A percentile compares a stretch with the other conserved stretches of the same genome.
phyloP scores from a whole-genome alignment of 2,888 invertebrate genomes.

The Acrobasis suavella region DNA sequence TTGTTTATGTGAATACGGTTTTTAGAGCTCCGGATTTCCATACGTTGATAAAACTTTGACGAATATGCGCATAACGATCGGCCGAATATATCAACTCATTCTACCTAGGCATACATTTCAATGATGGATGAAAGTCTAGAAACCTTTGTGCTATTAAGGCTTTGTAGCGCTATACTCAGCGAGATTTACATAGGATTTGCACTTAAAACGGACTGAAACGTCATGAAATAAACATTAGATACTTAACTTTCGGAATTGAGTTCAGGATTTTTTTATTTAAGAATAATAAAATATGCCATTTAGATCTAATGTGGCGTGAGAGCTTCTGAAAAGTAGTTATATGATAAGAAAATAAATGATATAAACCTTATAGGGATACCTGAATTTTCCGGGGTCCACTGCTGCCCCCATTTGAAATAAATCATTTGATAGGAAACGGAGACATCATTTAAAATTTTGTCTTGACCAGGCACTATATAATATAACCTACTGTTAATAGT shows the following conservation, averaged over 20 bases:
- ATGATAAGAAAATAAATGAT: not conserved
- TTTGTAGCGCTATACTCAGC: conserved; percentile 16
- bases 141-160: conserved; percentile 16
- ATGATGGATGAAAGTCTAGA: conserved; percentile 21
- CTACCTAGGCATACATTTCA: conserved; percentile 4
- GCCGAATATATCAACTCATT: not conserved
- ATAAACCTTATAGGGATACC: no score
- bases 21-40: not conserved
- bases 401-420: no score
- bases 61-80: not conserved
- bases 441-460: no score
- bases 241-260: conserved; percentile 16
- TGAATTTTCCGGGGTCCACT: no score
- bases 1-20: not conserved
- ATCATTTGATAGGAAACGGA: no score
- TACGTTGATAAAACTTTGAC: not conserved
- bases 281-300: not conserved
- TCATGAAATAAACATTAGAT: conserved; percentile 23
- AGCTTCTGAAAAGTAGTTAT: not conserved
- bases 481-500: no score
- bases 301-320: not conserved
- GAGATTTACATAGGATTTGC: conserved; percentile 25
- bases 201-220: conserved; percentile 20
- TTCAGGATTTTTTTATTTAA: conserved; percentile 4
- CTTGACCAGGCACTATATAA: no score